Base-by-base conservation (phyloP, 2,888 invertebrate species). In the Napeogenes inachia region DNA sequence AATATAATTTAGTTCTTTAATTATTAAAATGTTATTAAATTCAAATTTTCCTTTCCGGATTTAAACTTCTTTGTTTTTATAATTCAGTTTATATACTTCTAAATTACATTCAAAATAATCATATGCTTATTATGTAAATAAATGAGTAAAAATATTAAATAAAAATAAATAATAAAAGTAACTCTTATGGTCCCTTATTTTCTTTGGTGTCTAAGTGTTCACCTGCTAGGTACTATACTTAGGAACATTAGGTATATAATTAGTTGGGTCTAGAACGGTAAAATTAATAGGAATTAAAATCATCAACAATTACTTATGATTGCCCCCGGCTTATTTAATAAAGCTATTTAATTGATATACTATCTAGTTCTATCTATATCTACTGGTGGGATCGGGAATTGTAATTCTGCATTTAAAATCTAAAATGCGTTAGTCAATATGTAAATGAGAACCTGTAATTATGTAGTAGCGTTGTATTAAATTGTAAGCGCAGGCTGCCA, bases 381-480 rank as follows among this genome's bases (percentile, higher is more conserved):
- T 67, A 10, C 21, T 59, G 55, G 62, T 67, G 59, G 55, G 59
- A 67, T 67, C 67, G 60, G 38, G 47, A 55, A 60, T 57, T 65
- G 65, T 67, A 67, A 65, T 63, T 63, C 59, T 67, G 62, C 65
- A 59, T 65, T 59, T 55, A 67, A 66, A 61, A 63, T 62, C 57
- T 67, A 65, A 67, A 67, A 65, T 65, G 57, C 64, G 61, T 67
- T 65, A 64, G 67, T 65, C 67, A 67, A 68, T 68, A 68, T 68
- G 68, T 58, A 64, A 68, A 68, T 68, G 62, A 42, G 13, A 58
- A 45, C 30, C 59, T 67, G 73, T 78, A 83, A 84, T 84, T 80
- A 80, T 72, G 75, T 75, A 70, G 76, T 77, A 76, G 82, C 77
- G 77, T 71, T 70, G 68, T 74, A 83, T 84, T 82, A 82, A 76